Percentiles rank a stretch among this genome's conserved stretches.
Evolutionary conservation across 2,113 vertebrate species (phyloP).

Genomic region (Salvator merianae): DNA sequence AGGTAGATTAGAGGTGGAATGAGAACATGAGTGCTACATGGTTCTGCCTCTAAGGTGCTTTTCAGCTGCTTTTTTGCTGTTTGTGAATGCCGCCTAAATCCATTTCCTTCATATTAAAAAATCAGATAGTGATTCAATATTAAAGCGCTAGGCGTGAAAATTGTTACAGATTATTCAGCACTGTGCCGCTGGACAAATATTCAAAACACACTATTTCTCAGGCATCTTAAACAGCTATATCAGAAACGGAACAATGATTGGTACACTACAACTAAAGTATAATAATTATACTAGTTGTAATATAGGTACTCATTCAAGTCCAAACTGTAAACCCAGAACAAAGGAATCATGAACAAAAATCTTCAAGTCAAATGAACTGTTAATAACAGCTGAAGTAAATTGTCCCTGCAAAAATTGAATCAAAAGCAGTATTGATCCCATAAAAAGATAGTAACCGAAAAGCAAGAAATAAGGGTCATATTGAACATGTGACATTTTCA

Average conservation of each 20-base stretch:
- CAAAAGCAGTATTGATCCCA: background rate
- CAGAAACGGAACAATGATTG: background rate
- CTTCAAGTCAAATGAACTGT: background rate
- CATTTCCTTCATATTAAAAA: conserved; percentile 14
- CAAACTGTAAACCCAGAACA: background rate
- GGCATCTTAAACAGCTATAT: conserved; percentile 3
- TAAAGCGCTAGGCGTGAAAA: background rate
- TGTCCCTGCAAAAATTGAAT: background rate
- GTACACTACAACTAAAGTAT: background rate
- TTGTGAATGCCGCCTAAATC: background rate
- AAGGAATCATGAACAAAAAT: background rate
- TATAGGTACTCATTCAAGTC: conserved; percentile 13
- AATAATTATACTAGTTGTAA: conserved; percentile 15
- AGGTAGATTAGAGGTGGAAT: too few relatives aligned
- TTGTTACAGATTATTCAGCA: background rate
- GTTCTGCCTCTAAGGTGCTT: too few relatives aligned
- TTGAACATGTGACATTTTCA: background rate
- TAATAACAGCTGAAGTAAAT: background rate
- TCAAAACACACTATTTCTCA: background rate
- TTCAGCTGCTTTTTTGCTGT: too few relatives aligned
- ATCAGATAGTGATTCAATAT: background rate
- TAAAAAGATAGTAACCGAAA: conserved; percentile 5
- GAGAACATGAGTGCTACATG: too few relatives aligned
- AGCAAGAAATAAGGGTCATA: conserved; percentile 13
- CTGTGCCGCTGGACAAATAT: conserved; percentile 3